phyloP scores from a whole-genome alignment of 2,797 vertebrate genomes.

The Sciurus vulgaris region DNA sequence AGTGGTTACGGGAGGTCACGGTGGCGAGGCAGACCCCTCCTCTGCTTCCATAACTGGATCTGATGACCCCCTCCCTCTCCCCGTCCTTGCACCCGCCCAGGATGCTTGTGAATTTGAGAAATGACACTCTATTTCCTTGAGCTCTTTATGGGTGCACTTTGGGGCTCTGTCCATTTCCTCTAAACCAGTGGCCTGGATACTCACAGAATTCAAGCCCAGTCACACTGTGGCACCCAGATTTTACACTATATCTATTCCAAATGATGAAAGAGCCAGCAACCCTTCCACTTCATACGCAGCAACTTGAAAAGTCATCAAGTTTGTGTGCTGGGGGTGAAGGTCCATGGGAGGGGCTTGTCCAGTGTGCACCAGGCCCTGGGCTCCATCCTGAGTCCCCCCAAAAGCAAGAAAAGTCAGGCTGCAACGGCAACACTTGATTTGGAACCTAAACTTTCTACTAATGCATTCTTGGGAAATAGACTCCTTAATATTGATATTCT shows the following conservation, averaged over 20 bases:
- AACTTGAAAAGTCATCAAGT: neutral
- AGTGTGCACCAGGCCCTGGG: neutral
- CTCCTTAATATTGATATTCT: neutral
- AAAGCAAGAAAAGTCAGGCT: neutral
- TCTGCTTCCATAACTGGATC: neutral
- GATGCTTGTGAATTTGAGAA: neutral
- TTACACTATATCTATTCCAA: neutral
- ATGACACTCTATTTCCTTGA: neutral
- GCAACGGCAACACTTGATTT: neutral
- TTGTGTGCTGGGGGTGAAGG: too few species aligned
- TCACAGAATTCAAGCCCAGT: neutral
- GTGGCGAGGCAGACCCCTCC: accelerated
- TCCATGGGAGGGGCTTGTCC: neutral
- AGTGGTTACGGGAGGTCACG: neutral
- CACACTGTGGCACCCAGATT: neutral
- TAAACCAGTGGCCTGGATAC: neutral
- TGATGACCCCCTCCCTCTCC: neutral
- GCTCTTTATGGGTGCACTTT: too few species aligned
- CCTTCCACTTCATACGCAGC: neutral
- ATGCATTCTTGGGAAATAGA: neutral
- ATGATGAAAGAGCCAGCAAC: neutral
- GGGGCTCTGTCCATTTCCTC: neutral
- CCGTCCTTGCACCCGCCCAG: accelerated
- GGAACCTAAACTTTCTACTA: neutral
- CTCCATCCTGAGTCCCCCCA: neutral